Percentiles rank a stretch among this genome's conserved stretches.
Conservation (phyloP, 2,888 invertebrate genomes). For the Heliconius cydno region DNA sequence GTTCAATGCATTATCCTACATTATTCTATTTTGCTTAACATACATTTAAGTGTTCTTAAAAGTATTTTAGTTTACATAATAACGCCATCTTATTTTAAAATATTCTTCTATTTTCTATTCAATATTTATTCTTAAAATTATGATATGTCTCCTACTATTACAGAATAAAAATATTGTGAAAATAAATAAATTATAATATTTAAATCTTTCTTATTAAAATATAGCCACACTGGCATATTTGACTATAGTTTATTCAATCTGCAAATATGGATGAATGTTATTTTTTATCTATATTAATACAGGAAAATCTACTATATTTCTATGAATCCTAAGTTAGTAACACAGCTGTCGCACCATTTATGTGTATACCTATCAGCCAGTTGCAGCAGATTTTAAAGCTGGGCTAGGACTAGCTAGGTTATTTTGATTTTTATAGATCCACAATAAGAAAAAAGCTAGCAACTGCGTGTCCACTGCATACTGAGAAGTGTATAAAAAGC, state of each 20-base stretch:
- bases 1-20: slow-evolving; percentile 30
- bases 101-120: neutral
- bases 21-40: slow-evolving; percentile 34
- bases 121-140: neutral
- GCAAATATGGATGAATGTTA: slow-evolving; percentile 26
- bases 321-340: slow-evolving; percentile 40
- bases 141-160: too few relatives aligned
- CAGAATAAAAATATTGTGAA: neutral
- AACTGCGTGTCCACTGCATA: neutral
- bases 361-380: slow-evolving; percentile 30
- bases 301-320: slow-evolving; percentile 41
- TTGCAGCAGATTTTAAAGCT: slow-evolving; percentile 35
- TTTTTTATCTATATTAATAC: slow-evolving; percentile 32
- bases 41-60: slow-evolving; percentile 32
- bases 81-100: slow-evolving; percentile 12
- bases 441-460: slow-evolving; percentile 26
- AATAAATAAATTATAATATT: neutral
- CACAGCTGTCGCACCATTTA: slow-evolving; percentile 42
- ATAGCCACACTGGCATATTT: slow-evolving; percentile 8
- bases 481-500: slow-evolving; percentile 10
- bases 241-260: slow-evolving; percentile 35
- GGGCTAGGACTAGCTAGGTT: slow-evolving; percentile 5
- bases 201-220: neutral
- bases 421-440: slow-evolving; percentile 32
- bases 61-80: slow-evolving; percentile 34